Base-by-base conservation (phyloP, 2,797 vertebrate species). In the Pangasius larnaudii region DNA sequence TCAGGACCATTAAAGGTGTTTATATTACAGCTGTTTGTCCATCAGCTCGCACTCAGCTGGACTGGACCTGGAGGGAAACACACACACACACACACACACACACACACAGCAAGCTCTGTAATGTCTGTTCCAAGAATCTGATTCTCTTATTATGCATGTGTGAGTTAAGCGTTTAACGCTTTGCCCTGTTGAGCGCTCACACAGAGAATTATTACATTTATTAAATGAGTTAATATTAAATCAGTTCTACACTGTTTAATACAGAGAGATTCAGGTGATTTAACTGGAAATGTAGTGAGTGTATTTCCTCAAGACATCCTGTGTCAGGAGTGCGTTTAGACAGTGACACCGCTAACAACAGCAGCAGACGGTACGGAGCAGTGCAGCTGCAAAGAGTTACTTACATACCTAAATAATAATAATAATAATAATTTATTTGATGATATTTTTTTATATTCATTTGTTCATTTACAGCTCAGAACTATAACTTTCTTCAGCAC, bases 21-120 rank as follows among this genome's bases (percentile, higher is more conserved):
- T 79, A 53, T 53, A 5, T 79, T 36, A 36, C 3, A 22, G 30
- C 78, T 84, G 58, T 85, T 72, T 75, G 36, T 74, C 46, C 56
- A 75, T 56, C 79, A 89, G 53, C 46, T 36, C 39, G 59, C 63
- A 72, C 88, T 85, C 81, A 88, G 79, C 79, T 74, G 86, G 63
- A 72, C n/a, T 24, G 65, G 67, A 75, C 33, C 9, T 58, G 18
- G 22, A 61, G 33, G 22, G 13, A 59, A 56, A 77, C 49, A 18
- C 27, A n/a, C n/a, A 30, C 27, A 53, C 0, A n/a, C n/a, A 69
- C 27, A 65, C n/a, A 69, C 30, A 39, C 58, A 27, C 46, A 67
- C 39, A 51, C 49, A 75, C 36, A n/a, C 14, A 74, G 22, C 67
- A 72, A 75, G 8, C 33, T 27, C 19, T 8, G 30, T 56, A 78